phyloP scores from a whole-genome alignment of 2,888 invertebrate genomes.

The Ephialtes manifestator region DNA sequence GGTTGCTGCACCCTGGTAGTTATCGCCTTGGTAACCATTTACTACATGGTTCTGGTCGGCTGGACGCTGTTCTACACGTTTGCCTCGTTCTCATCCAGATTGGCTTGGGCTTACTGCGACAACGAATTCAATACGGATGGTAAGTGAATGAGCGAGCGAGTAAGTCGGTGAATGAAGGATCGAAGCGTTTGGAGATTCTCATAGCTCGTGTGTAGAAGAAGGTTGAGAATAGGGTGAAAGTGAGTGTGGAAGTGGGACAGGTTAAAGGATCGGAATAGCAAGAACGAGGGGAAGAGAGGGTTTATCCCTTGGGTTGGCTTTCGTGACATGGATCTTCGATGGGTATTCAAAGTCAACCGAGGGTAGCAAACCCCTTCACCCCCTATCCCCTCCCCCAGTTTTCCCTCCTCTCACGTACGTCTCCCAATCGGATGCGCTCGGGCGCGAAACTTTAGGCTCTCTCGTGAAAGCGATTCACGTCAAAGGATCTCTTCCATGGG shows the following conservation, averaged over 20 bases:
- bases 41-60: slow-evolving; percentile 93
- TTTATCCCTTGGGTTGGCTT: slow-evolving; percentile 47
- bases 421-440: slow-evolving; percentile 41
- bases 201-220: no score
- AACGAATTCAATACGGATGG: slow-evolving; percentile 88
- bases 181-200: background rate
- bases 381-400: background rate
- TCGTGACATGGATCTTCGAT: slow-evolving; percentile 48
- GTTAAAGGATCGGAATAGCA: slow-evolving; percentile 18
- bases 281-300: background rate
- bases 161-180: slow-evolving; percentile 19
- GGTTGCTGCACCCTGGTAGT: slow-evolving; percentile 91
- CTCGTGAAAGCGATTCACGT: slow-evolving; percentile 53
- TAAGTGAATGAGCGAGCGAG: slow-evolving; percentile 84
- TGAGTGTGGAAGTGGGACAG: slow-evolving; percentile 30
- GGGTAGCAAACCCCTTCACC: background rate
- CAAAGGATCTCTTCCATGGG: slow-evolving; percentile 40
- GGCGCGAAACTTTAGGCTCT: slow-evolving; percentile 36
- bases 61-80: slow-evolving; percentile 93
- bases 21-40: slow-evolving; percentile 91
- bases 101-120: slow-evolving; percentile 91
- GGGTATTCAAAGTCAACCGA: slow-evolving; percentile 54
- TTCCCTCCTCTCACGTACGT: slow-evolving; percentile 4
- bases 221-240: background rate
- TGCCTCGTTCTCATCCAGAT: slow-evolving; percentile 89